phyloP scores from a whole-genome alignment of 2,113 vertebrate species.

The Martes martes region DNA sequence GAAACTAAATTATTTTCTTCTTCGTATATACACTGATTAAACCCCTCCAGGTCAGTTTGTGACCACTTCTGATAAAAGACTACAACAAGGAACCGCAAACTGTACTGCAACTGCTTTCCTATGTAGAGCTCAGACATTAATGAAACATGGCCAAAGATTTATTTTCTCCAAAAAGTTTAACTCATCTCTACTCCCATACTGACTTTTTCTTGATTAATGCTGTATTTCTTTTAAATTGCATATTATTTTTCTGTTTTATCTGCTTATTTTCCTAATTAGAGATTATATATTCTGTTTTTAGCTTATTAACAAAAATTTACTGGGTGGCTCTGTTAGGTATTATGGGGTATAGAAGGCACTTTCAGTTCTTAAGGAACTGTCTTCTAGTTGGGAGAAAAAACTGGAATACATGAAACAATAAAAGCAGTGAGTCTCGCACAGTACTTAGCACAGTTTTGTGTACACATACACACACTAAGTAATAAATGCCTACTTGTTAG shows the following conservation, averaged over 20 bases:
- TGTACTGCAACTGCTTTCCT: neutral
- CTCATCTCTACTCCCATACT: neutral
- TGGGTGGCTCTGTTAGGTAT: neutral
- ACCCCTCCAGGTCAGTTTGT: neutral
- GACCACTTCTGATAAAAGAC: neutral
- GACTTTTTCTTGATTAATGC: neutral
- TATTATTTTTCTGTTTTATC: neutral
- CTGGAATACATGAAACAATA: neutral
- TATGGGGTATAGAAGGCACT: neutral
- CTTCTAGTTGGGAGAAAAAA: neutral
- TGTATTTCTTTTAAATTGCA: neutral
- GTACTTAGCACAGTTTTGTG: neutral
- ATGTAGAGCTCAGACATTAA: neutral
- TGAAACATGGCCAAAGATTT: neutral
- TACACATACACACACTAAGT: neutral
- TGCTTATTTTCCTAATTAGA: constrained; percentile 16
- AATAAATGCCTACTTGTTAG: neutral
- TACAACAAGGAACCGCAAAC: neutral
- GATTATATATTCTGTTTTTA: neutral
- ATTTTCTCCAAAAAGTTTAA: neutral
- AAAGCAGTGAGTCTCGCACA: neutral
- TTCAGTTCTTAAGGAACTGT: neutral
- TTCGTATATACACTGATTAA: neutral
- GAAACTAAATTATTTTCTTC: neutral
- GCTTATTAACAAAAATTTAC: neutral